These are phyloP conservation scores for Chiroxiphia lanceolata DNA, from an alignment of 2,797 vertebrate genomes.

Conservation along the genomic window DNA sequence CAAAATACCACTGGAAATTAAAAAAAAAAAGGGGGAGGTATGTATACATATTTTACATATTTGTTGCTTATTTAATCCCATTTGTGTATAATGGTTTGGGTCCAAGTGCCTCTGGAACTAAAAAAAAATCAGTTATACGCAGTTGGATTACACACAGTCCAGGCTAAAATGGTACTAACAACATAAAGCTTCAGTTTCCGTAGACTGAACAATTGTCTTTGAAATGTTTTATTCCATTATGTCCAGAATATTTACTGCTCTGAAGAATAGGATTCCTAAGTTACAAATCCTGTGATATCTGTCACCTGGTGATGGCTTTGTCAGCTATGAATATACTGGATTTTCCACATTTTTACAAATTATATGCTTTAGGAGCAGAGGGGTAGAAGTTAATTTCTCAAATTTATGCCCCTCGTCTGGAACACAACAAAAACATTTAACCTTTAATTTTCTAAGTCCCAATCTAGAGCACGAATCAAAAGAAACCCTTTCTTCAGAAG, in stretches of 20 bases:
- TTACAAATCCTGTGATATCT: neutral
- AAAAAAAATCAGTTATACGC: neutral
- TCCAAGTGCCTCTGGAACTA: neutral
- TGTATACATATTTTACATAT: neutral
- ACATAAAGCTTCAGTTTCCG: neutral
- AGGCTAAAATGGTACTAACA: neutral
- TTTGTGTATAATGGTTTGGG: neutral
- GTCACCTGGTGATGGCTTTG: neutral
- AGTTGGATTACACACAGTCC: neutral
- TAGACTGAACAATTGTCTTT: neutral
- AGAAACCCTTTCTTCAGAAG: neutral
- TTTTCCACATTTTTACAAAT: neutral
- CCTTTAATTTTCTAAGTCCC: neutral
- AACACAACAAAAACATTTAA: conserved; percentile 4
- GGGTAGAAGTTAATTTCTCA: neutral
- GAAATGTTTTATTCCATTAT: neutral
- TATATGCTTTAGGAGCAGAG: neutral
- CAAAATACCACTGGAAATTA: neutral
- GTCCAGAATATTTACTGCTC: neutral
- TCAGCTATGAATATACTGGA: neutral
- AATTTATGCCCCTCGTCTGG: neutral
- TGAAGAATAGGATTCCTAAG: neutral
- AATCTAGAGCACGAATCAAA: neutral
- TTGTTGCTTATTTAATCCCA: neutral
- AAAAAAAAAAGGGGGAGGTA: neutral